These are phyloP conservation scores for Isoperla grammatica DNA, from an alignment of 2,888 invertebrate genomes.

Conservation along the genomic window DNA sequence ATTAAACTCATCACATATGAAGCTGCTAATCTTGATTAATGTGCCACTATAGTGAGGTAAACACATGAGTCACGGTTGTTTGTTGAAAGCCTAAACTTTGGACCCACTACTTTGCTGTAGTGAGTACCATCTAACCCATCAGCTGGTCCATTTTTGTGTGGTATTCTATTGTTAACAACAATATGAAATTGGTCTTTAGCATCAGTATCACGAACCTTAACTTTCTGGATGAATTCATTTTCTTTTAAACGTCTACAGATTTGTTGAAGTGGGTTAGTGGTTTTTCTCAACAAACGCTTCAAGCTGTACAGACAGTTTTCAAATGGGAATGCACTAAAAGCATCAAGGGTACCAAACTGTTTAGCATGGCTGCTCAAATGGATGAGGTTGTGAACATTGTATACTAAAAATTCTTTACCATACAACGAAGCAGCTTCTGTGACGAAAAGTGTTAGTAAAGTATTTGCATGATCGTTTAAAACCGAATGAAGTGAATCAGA, in stretches of 20 bases:
- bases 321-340: slow-evolving; percentile 33
- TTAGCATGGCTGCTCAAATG: slow-evolving; percentile 24
- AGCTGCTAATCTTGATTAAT: background rate
- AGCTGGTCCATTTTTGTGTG: no score
- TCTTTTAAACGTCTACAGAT: background rate
- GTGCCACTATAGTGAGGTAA: background rate
- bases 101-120: no score
- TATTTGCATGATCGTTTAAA: background rate
- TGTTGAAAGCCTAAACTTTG: no score
- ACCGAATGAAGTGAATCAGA: background rate
- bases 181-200: no score
- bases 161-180: no score
- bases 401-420: no score
- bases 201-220: no score
- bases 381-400: background rate
- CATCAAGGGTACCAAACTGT: slow-evolving; percentile 31
- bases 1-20: background rate
- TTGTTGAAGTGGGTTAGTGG: slow-evolving; percentile 25
- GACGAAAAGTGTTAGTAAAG: no score
- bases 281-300: slow-evolving; percentile 21
- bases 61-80: background rate
- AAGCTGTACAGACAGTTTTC: slow-evolving; percentile 32
- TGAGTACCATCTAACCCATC: no score
- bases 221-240: background rate
- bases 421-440: no score